Evolutionary conservation across 2,888 invertebrate genomes (phyloP).

Genomic region (Torymus texanus): DNA sequence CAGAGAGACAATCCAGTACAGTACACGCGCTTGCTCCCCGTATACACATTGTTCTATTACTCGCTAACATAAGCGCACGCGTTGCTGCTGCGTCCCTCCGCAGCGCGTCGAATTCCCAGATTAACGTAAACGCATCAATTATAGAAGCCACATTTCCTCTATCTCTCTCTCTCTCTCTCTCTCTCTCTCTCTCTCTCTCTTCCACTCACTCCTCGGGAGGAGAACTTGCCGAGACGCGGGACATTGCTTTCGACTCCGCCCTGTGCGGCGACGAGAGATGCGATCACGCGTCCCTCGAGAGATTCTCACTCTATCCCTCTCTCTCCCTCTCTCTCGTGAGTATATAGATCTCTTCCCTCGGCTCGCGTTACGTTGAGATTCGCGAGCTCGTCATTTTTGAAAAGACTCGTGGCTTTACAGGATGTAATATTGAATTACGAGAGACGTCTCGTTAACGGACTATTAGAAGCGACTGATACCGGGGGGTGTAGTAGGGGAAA

Average conservation of each 20-base stretch:
- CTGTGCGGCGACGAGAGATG: not conserved
- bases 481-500: no score
- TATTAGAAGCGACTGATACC: conserved; percentile 3
- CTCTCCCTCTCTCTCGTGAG: conserved; percentile 1
- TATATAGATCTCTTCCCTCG: conserved; percentile 49
- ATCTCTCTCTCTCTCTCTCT: no score
- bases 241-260: conserved; percentile 57
- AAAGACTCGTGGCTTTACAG: not conserved
- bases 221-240: conserved; percentile 53
- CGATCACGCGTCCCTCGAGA: conserved; percentile 18
- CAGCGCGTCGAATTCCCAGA: conserved; percentile 45
- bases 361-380: conserved; percentile 51
- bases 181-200: not conserved
- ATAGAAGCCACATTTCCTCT: conserved; percentile 49
- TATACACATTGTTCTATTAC: conserved; percentile 47
- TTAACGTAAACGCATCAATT: conserved; percentile 58
- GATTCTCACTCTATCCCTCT: not conserved
- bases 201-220: conserved; percentile 42
- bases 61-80: conserved; percentile 36
- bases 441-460: conserved; percentile 46
- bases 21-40: not conserved
- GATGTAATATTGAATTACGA: conserved; percentile 47
- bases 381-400: conserved; percentile 50
- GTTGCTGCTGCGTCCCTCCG: not conserved
- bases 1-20: no score